These are phyloP conservation scores for Zele albiditarsus DNA, from an alignment of 2,888 invertebrate species.

Conservation along the genomic window DNA sequence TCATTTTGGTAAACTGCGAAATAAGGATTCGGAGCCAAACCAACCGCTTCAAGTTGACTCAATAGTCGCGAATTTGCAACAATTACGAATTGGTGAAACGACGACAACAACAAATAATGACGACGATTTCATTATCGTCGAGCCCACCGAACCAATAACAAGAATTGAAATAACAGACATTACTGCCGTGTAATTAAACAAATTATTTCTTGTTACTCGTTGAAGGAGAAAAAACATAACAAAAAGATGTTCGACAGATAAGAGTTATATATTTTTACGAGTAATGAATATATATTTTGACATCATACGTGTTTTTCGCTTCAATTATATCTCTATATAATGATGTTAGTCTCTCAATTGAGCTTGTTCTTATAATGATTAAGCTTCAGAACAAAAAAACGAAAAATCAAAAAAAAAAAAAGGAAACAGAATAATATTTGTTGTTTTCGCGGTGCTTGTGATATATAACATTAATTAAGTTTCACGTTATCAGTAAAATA, in stretches of 20 bases:
- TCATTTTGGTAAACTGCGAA: conserved; percentile 80
- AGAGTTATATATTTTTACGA: conserved; percentile 1
- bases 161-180: conserved; percentile 75
- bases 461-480: conserved; percentile 4
- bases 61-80: conserved; percentile 74
- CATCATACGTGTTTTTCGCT: neutral
- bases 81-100: conserved; percentile 69
- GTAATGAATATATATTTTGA: conserved; percentile 24
- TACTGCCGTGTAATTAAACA: conserved; percentile 71
- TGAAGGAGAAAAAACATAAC: neutral
- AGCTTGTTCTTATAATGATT: neutral
- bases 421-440: neutral
- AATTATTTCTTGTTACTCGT: conserved; percentile 14
- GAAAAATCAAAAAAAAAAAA: neutral
- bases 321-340: neutral
- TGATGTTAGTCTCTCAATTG: neutral
- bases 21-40: conserved; percentile 55
- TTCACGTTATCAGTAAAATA: neutral
- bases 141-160: conserved; percentile 75
- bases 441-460: conserved; percentile 19
- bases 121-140: conserved; percentile 62
- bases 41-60: conserved; percentile 73
- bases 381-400: neutral
- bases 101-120: conserved; percentile 43
- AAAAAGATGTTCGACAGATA: neutral